Conservation (phyloP, 2,113 vertebrate species). For the Phocoena phocoena region DNA sequence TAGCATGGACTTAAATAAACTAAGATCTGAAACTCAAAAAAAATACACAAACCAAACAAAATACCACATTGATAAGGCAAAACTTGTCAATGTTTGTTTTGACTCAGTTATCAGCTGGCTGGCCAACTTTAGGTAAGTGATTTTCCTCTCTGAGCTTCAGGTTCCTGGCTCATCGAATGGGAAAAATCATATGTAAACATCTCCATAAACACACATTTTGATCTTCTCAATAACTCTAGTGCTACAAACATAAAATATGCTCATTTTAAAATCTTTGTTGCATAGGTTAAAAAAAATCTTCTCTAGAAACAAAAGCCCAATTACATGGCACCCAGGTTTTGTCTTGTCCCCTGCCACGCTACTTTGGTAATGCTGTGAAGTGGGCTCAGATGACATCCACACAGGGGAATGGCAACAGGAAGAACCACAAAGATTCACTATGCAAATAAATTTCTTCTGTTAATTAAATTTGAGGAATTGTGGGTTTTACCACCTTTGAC, state of each 20-base stretch:
- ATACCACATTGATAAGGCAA: background rate
- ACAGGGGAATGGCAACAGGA: background rate
- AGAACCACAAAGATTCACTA: background rate
- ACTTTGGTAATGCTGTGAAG: background rate
- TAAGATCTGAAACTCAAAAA: background rate
- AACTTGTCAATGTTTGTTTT: background rate
- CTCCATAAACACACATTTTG: background rate
- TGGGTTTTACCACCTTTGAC: background rate
- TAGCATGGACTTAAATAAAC: constrained; percentile 23
- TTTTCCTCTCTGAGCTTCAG: background rate
- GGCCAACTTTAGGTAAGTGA: background rate
- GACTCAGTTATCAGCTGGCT: background rate
- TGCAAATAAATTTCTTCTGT: background rate
- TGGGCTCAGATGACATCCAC: background rate
- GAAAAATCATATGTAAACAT: background rate
- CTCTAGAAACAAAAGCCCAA: background rate
- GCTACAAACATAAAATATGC: background rate
- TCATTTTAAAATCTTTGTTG: background rate
- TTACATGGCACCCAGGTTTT: background rate
- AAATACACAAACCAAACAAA: background rate
- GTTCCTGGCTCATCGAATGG: background rate
- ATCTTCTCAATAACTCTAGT: background rate
- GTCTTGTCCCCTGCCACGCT: background rate
- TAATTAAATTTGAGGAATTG: background rate
- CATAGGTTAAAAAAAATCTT: background rate